Evolutionary conservation across 2,113 vertebrate species (phyloP), one percentile per base, ranked within the genome.

Genomic region (Picathartes gymnocephalus): DNA sequence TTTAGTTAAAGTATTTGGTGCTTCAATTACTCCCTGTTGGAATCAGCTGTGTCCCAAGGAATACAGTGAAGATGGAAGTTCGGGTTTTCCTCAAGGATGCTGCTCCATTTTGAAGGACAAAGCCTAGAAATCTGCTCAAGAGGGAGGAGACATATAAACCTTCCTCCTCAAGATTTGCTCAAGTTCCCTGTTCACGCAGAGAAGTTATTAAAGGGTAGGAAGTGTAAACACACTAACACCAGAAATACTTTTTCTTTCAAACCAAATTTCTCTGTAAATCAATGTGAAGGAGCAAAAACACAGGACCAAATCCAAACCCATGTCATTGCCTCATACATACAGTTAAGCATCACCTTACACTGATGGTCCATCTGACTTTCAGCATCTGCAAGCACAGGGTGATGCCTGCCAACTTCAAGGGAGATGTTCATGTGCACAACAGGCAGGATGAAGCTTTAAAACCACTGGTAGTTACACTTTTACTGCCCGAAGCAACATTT

Each of bases 401-500:
- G 0, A 21, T 0, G 39, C 31, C 39, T 93, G 86, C 71, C 96
- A 88, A 7, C 64, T 68, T 74, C 71, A 81, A 60, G 72, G 68
- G 60, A 56, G 90, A 92, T n/a, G 28, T 1, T 95, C 76, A 58
- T 44, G 64, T 68, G 85, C 68, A 27, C 56, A 73, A 42, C 61
- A 65, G 66, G 93, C 93, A 65, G 54, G 65, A 68, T 5, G 56
- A 78, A 90, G 90, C 64, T 89, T 80, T 69, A 77, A 94, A 88
- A 64, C 79, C 76, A 54, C 74, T 70, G 15, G 64, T 78, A 93
- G 79, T 88, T 92, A 82, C 82, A 86, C 82, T 96, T 95, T 35
- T 90, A 74, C 85, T 92, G 93, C 80, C 90, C 90, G 93, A 81
- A 92, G 90, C 82, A 86, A 74, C 72, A 53, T 86, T 92, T 96